Base-by-base conservation (phyloP, 1,140 invertebrate species). In the Brachionus manjavacas region DNA sequence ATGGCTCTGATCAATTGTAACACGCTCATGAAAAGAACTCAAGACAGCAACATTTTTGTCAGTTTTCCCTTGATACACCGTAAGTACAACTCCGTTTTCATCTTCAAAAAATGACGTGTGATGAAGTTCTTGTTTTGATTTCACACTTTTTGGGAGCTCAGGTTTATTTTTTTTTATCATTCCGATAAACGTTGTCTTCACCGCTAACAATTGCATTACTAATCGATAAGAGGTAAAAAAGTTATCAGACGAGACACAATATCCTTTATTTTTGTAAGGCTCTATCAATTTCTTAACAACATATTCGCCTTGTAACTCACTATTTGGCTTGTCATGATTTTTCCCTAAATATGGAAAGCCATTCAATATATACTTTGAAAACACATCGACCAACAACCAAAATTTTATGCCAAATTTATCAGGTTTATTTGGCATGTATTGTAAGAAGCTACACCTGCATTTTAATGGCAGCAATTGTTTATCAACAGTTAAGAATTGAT, bases 51-150 rank as follows among this genome's bases (percentile, higher is more conserved):
- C n/a, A n/a, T 84, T 84, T 85, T 25, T 84, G 83, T 68, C 86
- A 85, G 60, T 86, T 87, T 11, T 85, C n/a, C 68, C 49, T 66
- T 85, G 79, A 86, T 86, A 86, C 1, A 80, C 85, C 14, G 85
- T 68, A 28, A 86, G 39, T 16, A 84, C 86, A 11, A 31, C 28
- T 25, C 85, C 39, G n/a, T 85, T 80, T 20, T 20, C 16, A 25
- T 49, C 16, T 49, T 76, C 41, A 76, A 11, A 76, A 23, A 46
- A 76, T 25, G 43, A 76, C 9, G 72, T 35, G 16, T 52, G n/a
- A 28, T 49, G 72, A 14, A 49, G 11, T 11, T 49, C 46, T 49
- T 49, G 72, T 25, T 20, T 49, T 49, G 43, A 49, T 12, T 76
- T 76, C 11, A 76, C 20, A 14, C 20, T 12, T 49, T 49, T 49